Base-by-base conservation (phyloP, 2,888 invertebrate species). In the Laothoe populi region DNA sequence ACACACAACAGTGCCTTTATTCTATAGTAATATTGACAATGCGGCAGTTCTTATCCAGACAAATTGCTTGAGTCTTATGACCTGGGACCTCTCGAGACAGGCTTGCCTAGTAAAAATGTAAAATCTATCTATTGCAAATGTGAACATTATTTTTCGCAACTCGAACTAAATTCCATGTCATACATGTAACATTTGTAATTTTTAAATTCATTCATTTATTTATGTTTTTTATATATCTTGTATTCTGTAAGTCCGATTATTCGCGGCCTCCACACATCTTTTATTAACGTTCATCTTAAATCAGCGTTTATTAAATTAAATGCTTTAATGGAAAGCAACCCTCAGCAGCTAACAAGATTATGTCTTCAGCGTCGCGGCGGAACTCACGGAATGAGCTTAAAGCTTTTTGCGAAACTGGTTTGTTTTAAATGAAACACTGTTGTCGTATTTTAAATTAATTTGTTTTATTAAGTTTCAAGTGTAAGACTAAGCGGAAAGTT, bases 241-340 rank as follows among this genome's bases (percentile, higher is more conserved):
- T n/a, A n/a, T n/a, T n/a, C n/a, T 19, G 1, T 11, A 4, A 0
- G 0, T 46, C 7, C 40, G n/a, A 44, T 16, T 44, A n/a, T 4
- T 44, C 31, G 31, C 10, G 16, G 8, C 10, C 16, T 3, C n/a
- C 10, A 10, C 16, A 53, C 10, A 16, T 2, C 0, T 31, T 23
- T 46, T 53, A 53, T 53, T 53, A 35, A 35, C 8, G 8, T n/a
- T 35, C 13, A n/a, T 26, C 10, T 53, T 35, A 21, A 53, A 19
- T 53, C 35, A 53, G 19, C 13, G 19, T 19, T 53, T 31, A 53
- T 53, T 53, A 13, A 19, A 53, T 53, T 35, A 53, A 19, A 8
- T 53, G 35, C 19, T 16, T 35, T 53, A 53, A 53, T 35, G 53
- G 35, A 16, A 35, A 53, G 53, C 53, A 35, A 53, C 19, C 53